A percentile compares a stretch with the other conserved stretches of the same genome.
These are phyloP conservation scores for Geodia barretti DNA, from an alignment of 37 sponge, comb jelly and placozoan genomes.

Conservation along the genomic window DNA sequence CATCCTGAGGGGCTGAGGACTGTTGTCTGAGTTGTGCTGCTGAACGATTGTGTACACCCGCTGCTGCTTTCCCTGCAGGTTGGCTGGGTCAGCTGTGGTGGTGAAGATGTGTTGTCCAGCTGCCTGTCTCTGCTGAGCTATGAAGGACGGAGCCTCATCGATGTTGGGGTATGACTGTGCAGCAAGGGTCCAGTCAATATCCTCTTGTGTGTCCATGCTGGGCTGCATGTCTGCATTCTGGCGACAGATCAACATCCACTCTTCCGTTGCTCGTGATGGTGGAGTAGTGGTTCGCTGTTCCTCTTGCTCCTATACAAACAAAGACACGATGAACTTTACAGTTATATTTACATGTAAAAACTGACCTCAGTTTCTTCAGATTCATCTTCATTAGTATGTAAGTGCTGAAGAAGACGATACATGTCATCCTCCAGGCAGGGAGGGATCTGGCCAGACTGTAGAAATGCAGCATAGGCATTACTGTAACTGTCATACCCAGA, in stretches of 20 bases:
- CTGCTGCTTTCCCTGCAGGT: slow-evolving; percentile 37
- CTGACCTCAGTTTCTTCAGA: background rate
- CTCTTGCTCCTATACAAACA: slow-evolving; percentile 6
- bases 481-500: slow-evolving; percentile 13
- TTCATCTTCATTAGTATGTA: background rate
- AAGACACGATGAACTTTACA: too few relatives aligned
- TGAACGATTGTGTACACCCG: slow-evolving; percentile 40
- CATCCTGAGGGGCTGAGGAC: slow-evolving; percentile 15
- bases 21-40: slow-evolving; percentile 4
- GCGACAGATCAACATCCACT: slow-evolving; percentile 62
- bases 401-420: slow-evolving; percentile 17
- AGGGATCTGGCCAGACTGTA: slow-evolving; percentile 42
- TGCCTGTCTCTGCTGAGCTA: background rate
- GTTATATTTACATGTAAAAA: too few relatives aligned
- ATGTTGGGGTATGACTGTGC: slow-evolving; percentile 32
- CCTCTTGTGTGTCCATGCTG: background rate
- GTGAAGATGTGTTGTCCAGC: slow-evolving; percentile 11
- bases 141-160: slow-evolving; percentile 26
- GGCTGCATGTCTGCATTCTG: slow-evolving; percentile 7
- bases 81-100: slow-evolving; percentile 26
- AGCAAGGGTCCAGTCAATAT: slow-evolving; percentile 11
- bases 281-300: background rate
- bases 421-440: slow-evolving; percentile 55
- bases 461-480: slow-evolving; percentile 41
- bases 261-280: slow-evolving; percentile 27